Conservation (phyloP, 1,140 invertebrate species). For the Cherax destructor region DNA sequence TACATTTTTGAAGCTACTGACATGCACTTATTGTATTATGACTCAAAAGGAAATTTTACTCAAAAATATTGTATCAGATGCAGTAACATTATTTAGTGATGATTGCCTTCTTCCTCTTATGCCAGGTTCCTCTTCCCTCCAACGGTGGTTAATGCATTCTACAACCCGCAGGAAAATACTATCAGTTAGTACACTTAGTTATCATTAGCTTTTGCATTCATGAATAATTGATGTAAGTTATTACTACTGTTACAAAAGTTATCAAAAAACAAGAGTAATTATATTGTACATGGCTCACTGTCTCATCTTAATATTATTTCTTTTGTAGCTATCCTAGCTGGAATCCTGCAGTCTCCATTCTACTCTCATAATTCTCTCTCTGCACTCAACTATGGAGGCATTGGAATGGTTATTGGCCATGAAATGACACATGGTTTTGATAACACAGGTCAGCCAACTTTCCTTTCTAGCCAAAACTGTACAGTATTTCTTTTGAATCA, state of each 20-base stretch:
- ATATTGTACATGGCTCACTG: too few relatives aligned
- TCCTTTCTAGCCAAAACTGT: too few relatives aligned
- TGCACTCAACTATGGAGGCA: conserved; percentile 75
- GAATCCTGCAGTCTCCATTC: conserved; percentile 78
- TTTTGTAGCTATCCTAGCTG: conserved; percentile 77
- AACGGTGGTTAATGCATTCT: conserved; percentile 79
- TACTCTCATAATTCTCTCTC: conserved; percentile 73
- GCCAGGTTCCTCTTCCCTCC: conserved; percentile 76
- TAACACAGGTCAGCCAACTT: conserved; percentile 78
- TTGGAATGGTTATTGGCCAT: conserved; percentile 76
- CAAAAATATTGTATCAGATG: too few relatives aligned
- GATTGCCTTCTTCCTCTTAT: neutral
- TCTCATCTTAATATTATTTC: neutral
- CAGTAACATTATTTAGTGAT: too few relatives aligned
- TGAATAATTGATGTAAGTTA: too few relatives aligned
- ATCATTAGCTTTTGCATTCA: too few relatives aligned
- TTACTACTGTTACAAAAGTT: too few relatives aligned
- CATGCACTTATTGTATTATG: too few relatives aligned
- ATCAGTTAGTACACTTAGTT: conserved; percentile 74
- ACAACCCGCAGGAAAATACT: conserved; percentile 77
- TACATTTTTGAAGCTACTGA: too few relatives aligned
- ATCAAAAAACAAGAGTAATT: too few relatives aligned
- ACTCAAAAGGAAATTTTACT: too few relatives aligned
- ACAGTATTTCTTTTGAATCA: too few relatives aligned
- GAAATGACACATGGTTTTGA: conserved; percentile 77